A percentile compares a stretch with the other conserved stretches of the same genome.
phyloP scores from a whole-genome alignment of 2,113 vertebrate genomes.

The Vombatus ursinus region DNA sequence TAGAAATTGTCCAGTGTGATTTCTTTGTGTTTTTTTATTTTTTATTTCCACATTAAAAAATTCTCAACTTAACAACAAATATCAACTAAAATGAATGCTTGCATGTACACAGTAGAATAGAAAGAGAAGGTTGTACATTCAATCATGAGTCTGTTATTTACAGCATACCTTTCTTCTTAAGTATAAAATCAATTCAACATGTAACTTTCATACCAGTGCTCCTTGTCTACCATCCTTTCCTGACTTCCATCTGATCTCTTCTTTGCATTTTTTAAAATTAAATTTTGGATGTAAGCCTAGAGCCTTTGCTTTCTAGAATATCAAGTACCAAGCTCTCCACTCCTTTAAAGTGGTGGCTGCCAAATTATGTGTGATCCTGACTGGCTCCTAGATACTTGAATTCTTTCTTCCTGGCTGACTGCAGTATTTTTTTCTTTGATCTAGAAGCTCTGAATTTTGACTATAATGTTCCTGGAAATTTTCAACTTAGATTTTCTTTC shows the following conservation, averaged over 20 bases:
- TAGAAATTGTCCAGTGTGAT: neutral
- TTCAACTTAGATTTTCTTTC: neutral
- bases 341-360: neutral
- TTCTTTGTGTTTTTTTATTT: neutral
- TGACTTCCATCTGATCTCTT: neutral
- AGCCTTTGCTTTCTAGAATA: neutral
- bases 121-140: neutral
- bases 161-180: neutral
- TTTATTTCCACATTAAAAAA: neutral
- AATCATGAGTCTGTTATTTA: neutral
- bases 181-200: neutral
- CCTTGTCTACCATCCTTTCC: neutral
- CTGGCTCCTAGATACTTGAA: neutral
- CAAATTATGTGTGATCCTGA: neutral
- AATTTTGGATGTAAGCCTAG: neutral
- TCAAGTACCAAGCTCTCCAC: neutral
- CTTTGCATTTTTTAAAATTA: neutral
- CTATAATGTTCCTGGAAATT: neutral
- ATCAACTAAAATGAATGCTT: neutral
- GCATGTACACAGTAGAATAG: neutral
- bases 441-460: neutral
- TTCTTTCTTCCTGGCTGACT: neutral
- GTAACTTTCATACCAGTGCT: neutral
- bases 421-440: neutral
- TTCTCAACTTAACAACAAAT: neutral